Conservation (phyloP, 2,888 invertebrate species). For the Lycophotia porphyrea region DNA sequence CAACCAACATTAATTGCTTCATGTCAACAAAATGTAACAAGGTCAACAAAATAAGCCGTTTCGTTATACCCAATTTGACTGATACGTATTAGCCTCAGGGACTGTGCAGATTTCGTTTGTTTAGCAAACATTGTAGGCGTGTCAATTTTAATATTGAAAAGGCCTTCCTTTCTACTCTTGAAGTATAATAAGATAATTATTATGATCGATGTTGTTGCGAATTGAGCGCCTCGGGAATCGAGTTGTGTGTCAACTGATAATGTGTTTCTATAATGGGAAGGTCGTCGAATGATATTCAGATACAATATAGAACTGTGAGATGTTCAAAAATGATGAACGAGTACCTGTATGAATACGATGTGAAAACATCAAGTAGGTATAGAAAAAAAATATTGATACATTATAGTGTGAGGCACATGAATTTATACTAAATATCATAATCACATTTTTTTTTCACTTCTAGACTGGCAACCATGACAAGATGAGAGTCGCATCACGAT, state of each 20-base stretch:
- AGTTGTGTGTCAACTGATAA: constrained; percentile 52
- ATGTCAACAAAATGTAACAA: constrained; percentile 44
- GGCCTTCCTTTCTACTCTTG: constrained; percentile 51
- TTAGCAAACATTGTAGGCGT: constrained; percentile 26
- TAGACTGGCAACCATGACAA: constrained; percentile 95
- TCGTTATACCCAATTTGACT: constrained; percentile 36
- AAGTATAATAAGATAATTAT: constrained; percentile 52
- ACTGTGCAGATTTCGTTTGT: constrained; percentile 33
- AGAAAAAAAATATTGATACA: background rate
- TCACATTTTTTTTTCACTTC: background rate
- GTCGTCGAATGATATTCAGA: constrained; percentile 40
- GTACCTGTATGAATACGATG: background rate
- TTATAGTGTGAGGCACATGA: background rate
- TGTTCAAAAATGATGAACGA: constrained; percentile 19
- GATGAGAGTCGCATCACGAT: constrained; percentile 92
- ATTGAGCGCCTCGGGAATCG: constrained; percentile 48
- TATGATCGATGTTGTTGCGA: constrained; percentile 59
- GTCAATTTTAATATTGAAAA: constrained; percentile 38
- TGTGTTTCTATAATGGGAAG: constrained; percentile 45
- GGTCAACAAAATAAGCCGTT: constrained; percentile 46
- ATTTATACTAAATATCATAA: background rate
- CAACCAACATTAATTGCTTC: constrained; percentile 33
- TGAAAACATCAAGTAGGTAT: background rate
- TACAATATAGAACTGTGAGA: constrained; percentile 7
- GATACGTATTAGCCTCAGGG: constrained; percentile 45